Evolutionary conservation across 2,113 vertebrate genomes (phyloP).

Genomic region (Rafetus swinhoei): DNA sequence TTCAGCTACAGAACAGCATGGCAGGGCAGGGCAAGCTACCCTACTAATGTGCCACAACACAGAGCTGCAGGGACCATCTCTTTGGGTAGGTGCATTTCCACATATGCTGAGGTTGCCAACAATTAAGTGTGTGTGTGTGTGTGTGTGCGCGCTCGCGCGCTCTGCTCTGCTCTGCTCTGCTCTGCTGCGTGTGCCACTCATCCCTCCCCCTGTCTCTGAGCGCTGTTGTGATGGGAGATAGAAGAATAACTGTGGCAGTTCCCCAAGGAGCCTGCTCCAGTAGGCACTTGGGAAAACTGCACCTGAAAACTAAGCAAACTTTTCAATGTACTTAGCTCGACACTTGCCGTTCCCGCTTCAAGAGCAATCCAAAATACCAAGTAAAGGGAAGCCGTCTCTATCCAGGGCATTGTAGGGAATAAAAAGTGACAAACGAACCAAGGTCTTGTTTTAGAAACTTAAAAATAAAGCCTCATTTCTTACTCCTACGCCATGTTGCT

Average conservation of each 20-base stretch:
- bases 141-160: too few relatives aligned
- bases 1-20: not conserved
- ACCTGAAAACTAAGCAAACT: conserved; percentile 53
- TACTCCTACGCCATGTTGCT: conserved; percentile 17
- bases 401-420: conserved; percentile 39
- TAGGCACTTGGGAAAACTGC: conserved; percentile 54
- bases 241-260: conserved; percentile 18
- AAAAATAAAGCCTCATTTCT: conserved; percentile 65
- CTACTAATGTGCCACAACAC: not conserved
- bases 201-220: not conserved
- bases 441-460: conserved; percentile 51
- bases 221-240: not conserved
- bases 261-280: not conserved
- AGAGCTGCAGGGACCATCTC: not conserved
- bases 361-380: conserved; percentile 39
- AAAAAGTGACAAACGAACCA: conserved; percentile 57
- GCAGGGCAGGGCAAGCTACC: not conserved
- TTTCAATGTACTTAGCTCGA: conserved; percentile 56
- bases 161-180: too few relatives aligned
- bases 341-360: conserved; percentile 41
- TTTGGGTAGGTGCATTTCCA: not conserved
- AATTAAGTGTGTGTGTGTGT: too few relatives aligned
- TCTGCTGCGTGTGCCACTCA: not conserved
- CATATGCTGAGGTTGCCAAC: too few relatives aligned
- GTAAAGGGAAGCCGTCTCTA: conserved; percentile 23